A percentile compares a stretch with the other conserved stretches of the same genome.
These are phyloP conservation scores for Zaprionus lachaisei DNA, from an alignment of 1,140 invertebrate genomes.

Conservation along the genomic window DNA sequence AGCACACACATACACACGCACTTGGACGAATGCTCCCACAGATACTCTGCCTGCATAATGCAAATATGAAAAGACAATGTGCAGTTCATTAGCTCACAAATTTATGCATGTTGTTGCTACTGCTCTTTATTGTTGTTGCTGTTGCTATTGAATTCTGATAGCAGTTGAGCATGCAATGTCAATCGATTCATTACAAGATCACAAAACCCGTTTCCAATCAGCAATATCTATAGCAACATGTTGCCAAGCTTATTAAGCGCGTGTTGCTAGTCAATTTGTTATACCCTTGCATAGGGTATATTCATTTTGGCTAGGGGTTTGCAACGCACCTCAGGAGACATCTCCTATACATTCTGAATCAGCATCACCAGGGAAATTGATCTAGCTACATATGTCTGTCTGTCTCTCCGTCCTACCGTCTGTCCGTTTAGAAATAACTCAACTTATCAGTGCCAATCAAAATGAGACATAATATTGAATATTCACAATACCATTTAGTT, in stretches of 20 bases:
- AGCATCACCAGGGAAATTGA: too few relatives aligned
- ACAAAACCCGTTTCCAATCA: conserved; percentile 55
- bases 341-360: too few relatives aligned
- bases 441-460: too few relatives aligned
- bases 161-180: conserved; percentile 52
- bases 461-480: too few relatives aligned
- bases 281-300: too few relatives aligned
- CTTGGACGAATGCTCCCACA: conserved; percentile 8
- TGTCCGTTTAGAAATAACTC: too few relatives aligned
- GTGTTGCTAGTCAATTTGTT: conserved; percentile 6
- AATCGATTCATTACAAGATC: conserved; percentile 41
- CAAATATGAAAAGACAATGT: conserved; percentile 48
- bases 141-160: conserved; percentile 11
- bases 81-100: conserved; percentile 75
- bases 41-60: conserved; percentile 34
- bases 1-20: conserved; percentile 23
- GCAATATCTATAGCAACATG: conserved; percentile 5
- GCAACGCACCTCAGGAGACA: too few relatives aligned
- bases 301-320: too few relatives aligned
- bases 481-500: too few relatives aligned
- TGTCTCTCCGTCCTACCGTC: too few relatives aligned
- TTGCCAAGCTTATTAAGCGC: conserved; percentile 10
- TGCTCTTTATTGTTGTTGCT: background rate
- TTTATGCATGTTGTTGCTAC: conserved; percentile 64
- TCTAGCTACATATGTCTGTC: too few relatives aligned